Evolutionary conservation across 2,113 vertebrate species (phyloP).

Genomic region (Corythornis madagascariensis): DNA sequence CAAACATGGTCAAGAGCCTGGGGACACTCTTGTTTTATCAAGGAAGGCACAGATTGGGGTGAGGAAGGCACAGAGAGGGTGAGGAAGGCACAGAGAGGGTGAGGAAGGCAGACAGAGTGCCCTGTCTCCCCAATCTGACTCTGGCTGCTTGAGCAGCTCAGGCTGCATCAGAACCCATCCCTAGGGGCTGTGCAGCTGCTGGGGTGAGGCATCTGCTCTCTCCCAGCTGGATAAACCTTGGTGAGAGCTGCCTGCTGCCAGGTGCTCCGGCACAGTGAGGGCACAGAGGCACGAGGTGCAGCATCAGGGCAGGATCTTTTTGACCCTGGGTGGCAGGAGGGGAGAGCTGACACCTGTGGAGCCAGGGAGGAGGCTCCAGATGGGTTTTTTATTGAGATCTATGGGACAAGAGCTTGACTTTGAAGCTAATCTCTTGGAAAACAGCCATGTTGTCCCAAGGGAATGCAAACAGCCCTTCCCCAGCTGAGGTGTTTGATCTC

Average conservation of each 20-base stretch:
- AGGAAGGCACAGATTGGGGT: background rate
- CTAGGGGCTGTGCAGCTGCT: background rate
- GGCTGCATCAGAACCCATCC: background rate
- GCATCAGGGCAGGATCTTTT: background rate
- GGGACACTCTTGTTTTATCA: background rate
- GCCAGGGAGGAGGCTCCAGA: background rate
- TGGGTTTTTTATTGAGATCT: background rate
- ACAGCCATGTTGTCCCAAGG: background rate
- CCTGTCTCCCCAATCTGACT: background rate
- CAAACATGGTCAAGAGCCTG: too few relatives aligned
- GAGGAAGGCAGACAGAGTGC: background rate
- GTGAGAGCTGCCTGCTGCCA: background rate
- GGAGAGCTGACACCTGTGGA: background rate
- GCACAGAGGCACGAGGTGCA: background rate
- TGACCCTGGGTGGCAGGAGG: background rate
- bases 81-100: too few relatives aligned
- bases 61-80: background rate
- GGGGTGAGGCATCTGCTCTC: background rate
- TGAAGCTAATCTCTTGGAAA: constrained; percentile 49
- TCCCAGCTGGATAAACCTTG: background rate
- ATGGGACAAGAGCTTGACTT: background rate
- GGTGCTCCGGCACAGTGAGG: background rate
- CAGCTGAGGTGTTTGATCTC: constrained; percentile 17
- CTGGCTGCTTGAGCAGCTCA: background rate
- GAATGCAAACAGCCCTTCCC: background rate